Evolutionary conservation across 1,140 invertebrate genomes (phyloP), one percentile per base, ranked within the genome.

Genomic region (Lasioglossum albipes): DNA sequence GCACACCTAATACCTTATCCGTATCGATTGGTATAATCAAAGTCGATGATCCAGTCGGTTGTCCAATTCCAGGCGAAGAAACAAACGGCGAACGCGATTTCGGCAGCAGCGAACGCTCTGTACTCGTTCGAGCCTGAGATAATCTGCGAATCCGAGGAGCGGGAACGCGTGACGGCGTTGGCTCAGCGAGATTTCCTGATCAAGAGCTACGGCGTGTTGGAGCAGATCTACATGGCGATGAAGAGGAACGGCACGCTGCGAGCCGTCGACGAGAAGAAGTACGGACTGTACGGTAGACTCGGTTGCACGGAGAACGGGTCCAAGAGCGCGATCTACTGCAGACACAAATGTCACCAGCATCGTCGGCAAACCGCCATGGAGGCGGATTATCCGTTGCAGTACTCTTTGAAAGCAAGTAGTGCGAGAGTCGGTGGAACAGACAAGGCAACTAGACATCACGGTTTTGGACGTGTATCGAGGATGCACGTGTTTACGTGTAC

Each of bases 81-180:
- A 12, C 74, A 87, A 31, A 70, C 52, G 12, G 13, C 42, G 4
- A 57, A 57, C 7, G 20, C 52, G 16, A 18, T 10, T 54, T n/a
- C 81, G 9, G 20, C 13, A 49, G 2, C 71, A 31, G 9, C 18
- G 10, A 83, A 84, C 61, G 70, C 57, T 12, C 62, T 84, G 20
- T 84, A 82, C 42, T 95, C 95, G 1, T 95, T 95, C 84, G 94
- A 95, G 77, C 95, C 95, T 0, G 95, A 95, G 84, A 93, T 94
- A 31, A 96, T 96, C 79, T 94, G 94, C 9, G 95, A 95, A 84
- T 93, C 94, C 4, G 95, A 96, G 84, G 95, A 96, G 87, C 93
- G 94, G 36, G 95, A 95, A 84, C 93, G 95, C 10, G 83, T 95
- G 20, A 94, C 94, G 66, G 88, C 92, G 62, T 83, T 96, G 75